Conservation (phyloP, 1,140 invertebrate species). For the Hyphantria cunea region DNA sequence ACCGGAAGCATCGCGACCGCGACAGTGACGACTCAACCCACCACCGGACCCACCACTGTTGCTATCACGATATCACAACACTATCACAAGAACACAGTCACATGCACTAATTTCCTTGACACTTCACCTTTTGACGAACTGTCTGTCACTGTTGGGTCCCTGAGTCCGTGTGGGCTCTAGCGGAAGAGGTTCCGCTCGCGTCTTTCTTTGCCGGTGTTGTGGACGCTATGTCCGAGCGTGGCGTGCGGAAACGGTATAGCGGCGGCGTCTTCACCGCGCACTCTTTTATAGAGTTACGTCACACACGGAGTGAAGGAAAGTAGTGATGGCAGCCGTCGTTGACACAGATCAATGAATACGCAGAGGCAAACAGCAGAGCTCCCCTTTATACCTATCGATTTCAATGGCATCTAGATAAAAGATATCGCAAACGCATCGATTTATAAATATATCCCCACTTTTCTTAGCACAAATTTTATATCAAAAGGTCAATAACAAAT, state of each 20-base stretch:
- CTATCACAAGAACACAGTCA: slow-evolving; percentile 59
- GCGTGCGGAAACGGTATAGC: slow-evolving; percentile 79
- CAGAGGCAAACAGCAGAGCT: slow-evolving; percentile 41
- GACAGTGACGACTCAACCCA: slow-evolving; percentile 48
- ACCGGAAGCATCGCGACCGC: slow-evolving; percentile 47
- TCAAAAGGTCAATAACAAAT: no score
- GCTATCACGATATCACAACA: slow-evolving; percentile 68
- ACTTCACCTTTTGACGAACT: slow-evolving; percentile 75
- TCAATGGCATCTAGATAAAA: slow-evolving; percentile 1
- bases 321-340: slow-evolving; percentile 70
- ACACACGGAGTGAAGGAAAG: slow-evolving; percentile 77
- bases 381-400: slow-evolving; percentile 18
- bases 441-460: slow-evolving; percentile 5
- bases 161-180: slow-evolving; percentile 53
- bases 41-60: slow-evolving; percentile 50
- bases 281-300: slow-evolving; percentile 82
- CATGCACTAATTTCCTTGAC: slow-evolving; percentile 63
- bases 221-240: slow-evolving; percentile 72
- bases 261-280: slow-evolving; percentile 74
- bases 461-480: neutral
- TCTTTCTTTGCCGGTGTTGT: slow-evolving; percentile 61
- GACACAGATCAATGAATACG: slow-evolving; percentile 58
- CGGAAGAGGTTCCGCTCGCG: slow-evolving; percentile 75
- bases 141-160: slow-evolving; percentile 76
- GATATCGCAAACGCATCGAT: no score